A percentile compares a stretch with the other conserved stretches of the same genome.
Conservation (phyloP, 2,888 invertebrate species). For the Liopterus haemorrhoidalis region DNA sequence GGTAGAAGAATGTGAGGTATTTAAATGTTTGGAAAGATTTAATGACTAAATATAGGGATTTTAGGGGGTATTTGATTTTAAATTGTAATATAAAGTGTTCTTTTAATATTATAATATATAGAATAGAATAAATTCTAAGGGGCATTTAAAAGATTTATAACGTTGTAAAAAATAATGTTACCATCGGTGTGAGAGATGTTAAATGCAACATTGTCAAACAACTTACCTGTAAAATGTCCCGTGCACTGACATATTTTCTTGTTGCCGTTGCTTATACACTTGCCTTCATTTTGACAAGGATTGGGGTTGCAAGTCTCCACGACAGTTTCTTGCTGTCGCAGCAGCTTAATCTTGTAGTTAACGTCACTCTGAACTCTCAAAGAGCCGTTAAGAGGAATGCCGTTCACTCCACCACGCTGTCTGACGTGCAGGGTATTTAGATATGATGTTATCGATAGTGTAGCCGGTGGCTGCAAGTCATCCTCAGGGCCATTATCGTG, state of each 20-base stretch:
- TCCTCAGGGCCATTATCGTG: slow-evolving; percentile 40
- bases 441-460: slow-evolving; percentile 60
- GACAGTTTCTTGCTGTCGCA: slow-evolving; percentile 53
- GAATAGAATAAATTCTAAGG: too few relatives aligned
- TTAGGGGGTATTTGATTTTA: neutral
- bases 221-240: slow-evolving; percentile 66
- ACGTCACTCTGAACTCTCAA: slow-evolving; percentile 58
- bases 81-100: neutral
- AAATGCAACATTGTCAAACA: too few relatives aligned
- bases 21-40: too few relatives aligned
- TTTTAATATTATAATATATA: too few relatives aligned
- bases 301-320: slow-evolving; percentile 67
- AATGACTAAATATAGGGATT: too few relatives aligned
- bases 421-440: slow-evolving; percentile 60
- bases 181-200: too few relatives aligned
- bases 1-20: too few relatives aligned
- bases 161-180: too few relatives aligned
- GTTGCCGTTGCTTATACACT: slow-evolving; percentile 55
- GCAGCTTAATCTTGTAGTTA: slow-evolving; percentile 58
- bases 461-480: slow-evolving; percentile 41
- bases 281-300: slow-evolving; percentile 66
- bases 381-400: slow-evolving; percentile 56
- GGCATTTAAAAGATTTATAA: too few relatives aligned
- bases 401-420: slow-evolving; percentile 46
- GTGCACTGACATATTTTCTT: slow-evolving; percentile 62